Evolutionary conservation across 2,888 invertebrate genomes (phyloP), one percentile per base, ranked within the genome.

Genomic region (Periphyllus acericola): DNA sequence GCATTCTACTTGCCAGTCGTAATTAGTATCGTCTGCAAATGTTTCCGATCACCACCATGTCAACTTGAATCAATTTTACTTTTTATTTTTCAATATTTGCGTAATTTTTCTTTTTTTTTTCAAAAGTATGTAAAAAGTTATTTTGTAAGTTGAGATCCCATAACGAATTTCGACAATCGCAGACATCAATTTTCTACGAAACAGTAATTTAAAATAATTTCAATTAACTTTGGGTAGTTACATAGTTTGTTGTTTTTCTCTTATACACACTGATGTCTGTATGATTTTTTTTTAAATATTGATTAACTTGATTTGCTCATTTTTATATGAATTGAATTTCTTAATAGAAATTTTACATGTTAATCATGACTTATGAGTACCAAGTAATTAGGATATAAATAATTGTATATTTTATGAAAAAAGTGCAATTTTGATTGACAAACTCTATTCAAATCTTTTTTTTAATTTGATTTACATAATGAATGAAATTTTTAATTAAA

Each of bases 401-500:
- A 52, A 52, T 52, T 52, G 1, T 52, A 52, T 36, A 36, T 36
- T 36, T 36, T 36, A 11, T 52, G 52, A 52, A 11, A 52, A 52
- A 52, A 52, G 52, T 52, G 3, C 3, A 52, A 52, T 55, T 21
- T 55, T 55, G 2, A 21, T 55, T 55, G 4, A 6, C 25, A 4
- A 60, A 60, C 25, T 21, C 9, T 2, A 25, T 60, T 60, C 60
- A 60, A 60, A 25, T 25, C 5, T 60, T 68, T 9, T 60, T 68
- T 9, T n/a, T 68, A 29, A 25, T 29, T 9, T 5, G 0, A 68
- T 25, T 68, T 29, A 71, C 29, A 72, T 55, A 71, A 82, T 71
- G 25, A 66, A 74, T 75, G 40, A 84, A 84, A 74, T 40, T 36
- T 66, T 25, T 74, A 75, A 66, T 87, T 75, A 81, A 84, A 87